phyloP scores from a whole-genome alignment of 2,113 vertebrate genomes.

The Nannospalax galili region DNA sequence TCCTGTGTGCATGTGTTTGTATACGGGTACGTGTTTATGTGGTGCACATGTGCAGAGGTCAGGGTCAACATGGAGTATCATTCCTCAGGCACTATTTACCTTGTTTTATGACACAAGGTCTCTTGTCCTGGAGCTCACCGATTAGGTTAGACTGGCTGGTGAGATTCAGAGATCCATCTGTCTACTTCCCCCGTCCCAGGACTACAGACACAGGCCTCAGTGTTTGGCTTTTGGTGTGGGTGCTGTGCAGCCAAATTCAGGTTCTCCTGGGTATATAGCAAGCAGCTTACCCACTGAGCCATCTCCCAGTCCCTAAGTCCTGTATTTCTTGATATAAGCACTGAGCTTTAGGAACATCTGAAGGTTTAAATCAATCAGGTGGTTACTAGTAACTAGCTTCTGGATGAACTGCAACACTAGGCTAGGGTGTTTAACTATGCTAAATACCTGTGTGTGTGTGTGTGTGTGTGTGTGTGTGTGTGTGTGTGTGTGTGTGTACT shows the following conservation, averaged over 20 bases:
- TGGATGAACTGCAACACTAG: neutral
- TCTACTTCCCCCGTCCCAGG: neutral
- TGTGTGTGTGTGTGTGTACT: neutral
- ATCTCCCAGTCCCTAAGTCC: neutral
- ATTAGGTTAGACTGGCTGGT: neutral
- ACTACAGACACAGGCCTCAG: neutral
- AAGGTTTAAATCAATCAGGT: neutral
- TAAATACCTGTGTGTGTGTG: neutral
- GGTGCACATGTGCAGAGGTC: neutral
- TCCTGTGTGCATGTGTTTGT: no score
- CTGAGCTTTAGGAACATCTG: neutral
- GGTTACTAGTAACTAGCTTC: neutral
- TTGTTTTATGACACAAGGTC: neutral
- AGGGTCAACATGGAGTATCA: neutral
- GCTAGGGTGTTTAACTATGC: neutral
- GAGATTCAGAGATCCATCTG: neutral
- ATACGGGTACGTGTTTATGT: no score
- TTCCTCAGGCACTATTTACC: neutral
- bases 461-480: neutral
- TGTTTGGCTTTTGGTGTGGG: neutral
- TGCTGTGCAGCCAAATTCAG: neutral
- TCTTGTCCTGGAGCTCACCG: neutral
- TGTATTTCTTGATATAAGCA: neutral
- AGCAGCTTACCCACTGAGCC: neutral
- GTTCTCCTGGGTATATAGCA: neutral